Evolutionary conservation across 2,797 vertebrate species (phyloP).

Genomic region (Champsocephalus gunnari): DNA sequence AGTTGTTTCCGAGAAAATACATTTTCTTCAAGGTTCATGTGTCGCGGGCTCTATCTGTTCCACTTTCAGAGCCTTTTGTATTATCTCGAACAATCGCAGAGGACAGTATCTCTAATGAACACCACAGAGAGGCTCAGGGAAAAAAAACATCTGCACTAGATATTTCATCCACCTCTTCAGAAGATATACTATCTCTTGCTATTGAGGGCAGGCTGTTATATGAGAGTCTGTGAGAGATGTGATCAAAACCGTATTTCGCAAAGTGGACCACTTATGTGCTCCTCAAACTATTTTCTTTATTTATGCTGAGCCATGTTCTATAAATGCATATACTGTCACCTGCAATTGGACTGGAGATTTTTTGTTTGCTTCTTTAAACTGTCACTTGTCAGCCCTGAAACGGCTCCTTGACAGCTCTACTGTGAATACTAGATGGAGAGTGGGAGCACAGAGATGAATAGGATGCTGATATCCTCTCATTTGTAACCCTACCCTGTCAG

Average conservation of each 20-base stretch:
- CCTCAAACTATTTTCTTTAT: conserved; percentile 68
- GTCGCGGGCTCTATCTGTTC: conserved; percentile 33
- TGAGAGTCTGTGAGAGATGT: conserved; percentile 73
- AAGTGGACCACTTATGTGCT: conserved; percentile 50
- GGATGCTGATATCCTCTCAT: conserved; percentile 56
- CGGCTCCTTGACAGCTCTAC: conserved; percentile 65
- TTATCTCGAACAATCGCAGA: conserved; percentile 52
- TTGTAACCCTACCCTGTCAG: conserved; percentile 59
- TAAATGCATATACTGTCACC: conserved; percentile 85
- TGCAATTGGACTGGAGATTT: conserved; percentile 82
- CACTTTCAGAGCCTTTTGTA: conserved; percentile 43
- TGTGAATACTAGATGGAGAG: conserved; percentile 39
- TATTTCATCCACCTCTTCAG: conserved; percentile 51
- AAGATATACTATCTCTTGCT: conserved; percentile 61
- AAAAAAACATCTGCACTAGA: conserved; percentile 27
- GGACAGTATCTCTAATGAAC: conserved; percentile 62
- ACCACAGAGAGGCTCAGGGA: conserved; percentile 28
- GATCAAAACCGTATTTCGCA: conserved; percentile 69
- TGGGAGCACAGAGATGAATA: conserved; percentile 54
- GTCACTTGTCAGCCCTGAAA: conserved; percentile 81
- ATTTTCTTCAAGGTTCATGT: conserved; percentile 61
- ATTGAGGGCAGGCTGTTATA: conserved; percentile 78
- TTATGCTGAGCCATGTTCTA: conserved; percentile 84
- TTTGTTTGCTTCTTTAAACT: conserved; percentile 84
- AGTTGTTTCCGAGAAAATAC: conserved; percentile 46